Base-by-base conservation (phyloP, 2,888 invertebrate species). In the Magallana nippona region DNA sequence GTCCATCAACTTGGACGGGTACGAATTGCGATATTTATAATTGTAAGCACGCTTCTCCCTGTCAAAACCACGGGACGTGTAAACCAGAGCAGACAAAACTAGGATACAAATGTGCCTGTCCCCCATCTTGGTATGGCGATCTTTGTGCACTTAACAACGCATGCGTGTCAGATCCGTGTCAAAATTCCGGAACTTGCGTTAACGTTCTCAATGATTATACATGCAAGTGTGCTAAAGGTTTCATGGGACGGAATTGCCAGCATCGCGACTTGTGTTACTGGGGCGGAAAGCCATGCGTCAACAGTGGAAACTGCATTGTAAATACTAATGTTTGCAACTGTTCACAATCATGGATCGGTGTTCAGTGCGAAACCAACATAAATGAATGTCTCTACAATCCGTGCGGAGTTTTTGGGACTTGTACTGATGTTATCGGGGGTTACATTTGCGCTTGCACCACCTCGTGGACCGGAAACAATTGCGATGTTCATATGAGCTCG, bases 371-470 rank as follows among this genome's bases (percentile, higher is more conserved):
- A 19, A 56, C 15, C 19, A 56, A 78, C 15, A 27, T 78, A 17
- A 78, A 78, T 55, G 78, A 78, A 78, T 78, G 78, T 22, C n/a
- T 78, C 2, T 78, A 78, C 22, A 55, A 78, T 78, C 78, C 78
- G 0, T 78, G 78, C 10, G 78, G 56, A 3, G 56, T 55, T 3
- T 55, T 55, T n/a, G 78, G 78, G 1, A 78, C 78, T 19, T 78
- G 78, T 15, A 19, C 55, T 0, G 56, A 78, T 78, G 10, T 19
- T 19, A 8, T 78, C 17, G 78, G 78, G 0, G 55, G 78, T 55
- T 78, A 78, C 56, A 22, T 19, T 2, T 78, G 78, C 55, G 17
- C 22, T 13, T 78, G 78, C 55, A 56, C n/a, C n/a, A 55, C 78
- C 2, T 56, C 44, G 11, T 78, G 78, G 78, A 78, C 78, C 1